Evolutionary conservation across 2,888 invertebrate species (phyloP).

Genomic region (Microctonus brassicae): DNA sequence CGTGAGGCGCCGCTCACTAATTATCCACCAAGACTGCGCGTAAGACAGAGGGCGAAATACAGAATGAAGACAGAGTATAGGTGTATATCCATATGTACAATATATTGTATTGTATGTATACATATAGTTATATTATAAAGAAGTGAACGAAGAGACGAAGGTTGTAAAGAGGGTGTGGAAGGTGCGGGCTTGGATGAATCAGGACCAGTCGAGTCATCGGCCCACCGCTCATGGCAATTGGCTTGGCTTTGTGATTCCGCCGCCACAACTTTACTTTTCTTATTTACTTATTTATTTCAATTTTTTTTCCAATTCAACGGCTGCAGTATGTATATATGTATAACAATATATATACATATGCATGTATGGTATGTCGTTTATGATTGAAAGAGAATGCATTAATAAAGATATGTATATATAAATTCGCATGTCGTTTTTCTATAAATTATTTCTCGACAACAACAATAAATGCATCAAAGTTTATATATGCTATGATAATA

Average conservation of each 20-base stretch:
- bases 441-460: not conserved
- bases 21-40: constrained; percentile 51
- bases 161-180: constrained; percentile 30
- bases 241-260: constrained; percentile 63
- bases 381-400: constrained; percentile 67
- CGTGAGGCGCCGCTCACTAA: constrained; percentile 56
- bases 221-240: constrained; percentile 28
- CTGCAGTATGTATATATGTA: no score
- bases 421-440: constrained; percentile 44
- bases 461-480: constrained; percentile 16
- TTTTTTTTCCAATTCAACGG: not conserved
- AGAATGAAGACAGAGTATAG: constrained; percentile 35
- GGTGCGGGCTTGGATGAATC: constrained; percentile 53
- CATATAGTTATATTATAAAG: not conserved
- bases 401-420: constrained; percentile 62
- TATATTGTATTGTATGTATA: not conserved
- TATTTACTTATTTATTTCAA: constrained; percentile 48
- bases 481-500: no score
- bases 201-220: constrained; percentile 66
- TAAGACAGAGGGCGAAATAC: constrained; percentile 46
- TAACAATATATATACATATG: no score
- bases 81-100: not conserved
- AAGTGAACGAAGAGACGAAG: constrained; percentile 14
- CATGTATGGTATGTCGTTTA: constrained; percentile 67
- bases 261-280: constrained; percentile 62